Evolutionary conservation across 1,140 invertebrate species (phyloP).

Genomic region (Nixonia krombeini): DNA sequence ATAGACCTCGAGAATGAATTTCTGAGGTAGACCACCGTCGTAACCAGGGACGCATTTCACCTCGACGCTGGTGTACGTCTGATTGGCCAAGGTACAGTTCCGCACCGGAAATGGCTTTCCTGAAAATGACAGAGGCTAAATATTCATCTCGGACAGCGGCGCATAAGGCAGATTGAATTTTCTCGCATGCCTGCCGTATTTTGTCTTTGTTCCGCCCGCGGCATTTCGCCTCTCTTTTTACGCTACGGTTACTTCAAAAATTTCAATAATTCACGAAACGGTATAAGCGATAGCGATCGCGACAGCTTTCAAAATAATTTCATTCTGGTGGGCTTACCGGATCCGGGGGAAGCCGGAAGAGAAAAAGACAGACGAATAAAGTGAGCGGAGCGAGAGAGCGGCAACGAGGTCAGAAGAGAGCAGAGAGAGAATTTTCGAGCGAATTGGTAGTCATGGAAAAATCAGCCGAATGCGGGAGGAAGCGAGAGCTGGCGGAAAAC

Average conservation of each 20-base stretch:
- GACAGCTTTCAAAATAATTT: conserved; percentile 53
- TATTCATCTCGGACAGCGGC: not conserved
- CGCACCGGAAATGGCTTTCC: conserved; percentile 82
- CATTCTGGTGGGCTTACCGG: conserved; percentile 34
- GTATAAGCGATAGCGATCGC: conserved; percentile 47
- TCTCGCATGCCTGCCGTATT: conserved; percentile 3
- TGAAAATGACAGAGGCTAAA: conserved; percentile 59
- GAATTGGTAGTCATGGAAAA: conserved; percentile 22
- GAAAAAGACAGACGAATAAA: not conserved
- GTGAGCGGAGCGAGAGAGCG: not conserved
- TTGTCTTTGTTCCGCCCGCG: conserved; percentile 10
- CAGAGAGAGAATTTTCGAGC: conserved; percentile 8
- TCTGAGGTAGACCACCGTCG: conserved; percentile 88
- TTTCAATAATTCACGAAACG: conserved; percentile 12
- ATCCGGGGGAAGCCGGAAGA: conserved; percentile 18
- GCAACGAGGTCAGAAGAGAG: conserved; percentile 1
- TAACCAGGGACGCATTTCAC: conserved; percentile 83
- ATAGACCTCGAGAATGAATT: conserved; percentile 85
- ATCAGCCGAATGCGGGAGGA: conserved; percentile 7
- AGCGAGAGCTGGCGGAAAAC: not conserved
- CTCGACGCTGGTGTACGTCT: conserved; percentile 81
- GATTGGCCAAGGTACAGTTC: conserved; percentile 81
- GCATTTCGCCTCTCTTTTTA: conserved; percentile 8
- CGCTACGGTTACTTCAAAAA: conserved; percentile 8
- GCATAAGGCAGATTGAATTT: conserved; percentile 9